phyloP scores from a whole-genome alignment of 2,888 invertebrate genomes.

The Cetonia aurata region DNA sequence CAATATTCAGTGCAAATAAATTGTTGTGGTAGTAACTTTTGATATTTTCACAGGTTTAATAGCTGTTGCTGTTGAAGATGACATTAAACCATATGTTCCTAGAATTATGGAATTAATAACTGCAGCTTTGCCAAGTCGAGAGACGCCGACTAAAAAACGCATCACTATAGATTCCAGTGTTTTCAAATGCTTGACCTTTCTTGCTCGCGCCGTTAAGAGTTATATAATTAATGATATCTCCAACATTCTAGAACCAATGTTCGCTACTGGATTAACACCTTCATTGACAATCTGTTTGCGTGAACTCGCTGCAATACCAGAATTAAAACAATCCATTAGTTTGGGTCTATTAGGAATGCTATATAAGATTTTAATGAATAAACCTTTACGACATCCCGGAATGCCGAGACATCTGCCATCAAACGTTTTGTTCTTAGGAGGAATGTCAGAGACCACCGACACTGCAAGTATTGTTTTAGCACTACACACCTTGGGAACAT shows the following conservation, averaged over 20 bases:
- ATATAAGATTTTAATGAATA: conserved; percentile 90
- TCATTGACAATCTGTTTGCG: conserved; percentile 91
- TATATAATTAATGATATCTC: conserved; percentile 83
- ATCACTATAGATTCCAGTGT: conserved; percentile 86
- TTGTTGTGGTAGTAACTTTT: neutral
- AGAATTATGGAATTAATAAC: conserved; percentile 81
- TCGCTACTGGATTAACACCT: conserved; percentile 91
- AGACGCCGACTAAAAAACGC: conserved; percentile 82
- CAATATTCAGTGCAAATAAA: neutral
- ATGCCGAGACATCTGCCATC: conserved; percentile 74
- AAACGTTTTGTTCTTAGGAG: conserved; percentile 67
- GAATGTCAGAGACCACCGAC: conserved; percentile 74
- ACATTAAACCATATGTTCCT: conserved; percentile 84
- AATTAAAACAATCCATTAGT: conserved; percentile 90
- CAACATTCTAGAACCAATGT: conserved; percentile 90
- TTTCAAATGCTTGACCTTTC: conserved; percentile 92
- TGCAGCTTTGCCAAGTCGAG: conserved; percentile 74
- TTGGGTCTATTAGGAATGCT: conserved; percentile 93
- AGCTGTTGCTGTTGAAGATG: conserved; percentile 87
- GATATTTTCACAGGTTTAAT: conserved; percentile 74
- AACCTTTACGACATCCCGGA: conserved; percentile 83
- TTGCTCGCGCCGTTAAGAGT: conserved; percentile 87
- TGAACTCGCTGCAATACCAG: conserved; percentile 90
- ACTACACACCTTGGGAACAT: conserved; percentile 89
- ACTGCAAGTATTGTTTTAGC: conserved; percentile 90